Conservation (phyloP, 2,888 invertebrate species). For the Cephus nigrinus region DNA sequence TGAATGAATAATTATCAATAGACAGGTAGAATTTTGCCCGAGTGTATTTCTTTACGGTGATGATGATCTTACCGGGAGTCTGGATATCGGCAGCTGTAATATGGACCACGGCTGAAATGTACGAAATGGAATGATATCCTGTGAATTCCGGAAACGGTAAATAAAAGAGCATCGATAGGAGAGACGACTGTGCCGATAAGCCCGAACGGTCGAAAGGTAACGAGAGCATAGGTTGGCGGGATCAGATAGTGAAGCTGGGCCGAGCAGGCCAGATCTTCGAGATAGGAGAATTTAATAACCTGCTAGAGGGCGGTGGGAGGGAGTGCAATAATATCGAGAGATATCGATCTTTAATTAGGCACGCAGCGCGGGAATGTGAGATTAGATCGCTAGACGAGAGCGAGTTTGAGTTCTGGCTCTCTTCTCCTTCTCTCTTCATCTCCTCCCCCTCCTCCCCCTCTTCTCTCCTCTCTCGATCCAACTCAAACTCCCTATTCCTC, state of each 20-base stretch:
- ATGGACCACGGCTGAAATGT: not conserved
- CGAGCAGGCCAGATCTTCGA: constrained; percentile 59
- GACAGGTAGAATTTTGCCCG: constrained; percentile 24
- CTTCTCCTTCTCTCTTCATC: constrained; percentile 25
- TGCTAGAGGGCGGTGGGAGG: constrained; percentile 48
- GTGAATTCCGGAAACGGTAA: not conserved
- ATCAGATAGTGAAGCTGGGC: constrained; percentile 56
- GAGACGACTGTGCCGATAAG: not conserved
- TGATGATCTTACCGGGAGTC: not conserved
- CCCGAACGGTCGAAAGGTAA: constrained; percentile 42
- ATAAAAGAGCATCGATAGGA: not conserved
- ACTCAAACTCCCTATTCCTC: not conserved
- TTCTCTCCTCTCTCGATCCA: not conserved
- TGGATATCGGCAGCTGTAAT: not conserved
- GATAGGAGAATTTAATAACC: constrained; percentile 66
- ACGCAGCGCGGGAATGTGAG: constrained; percentile 63
- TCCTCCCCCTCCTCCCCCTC: constrained; percentile 17
- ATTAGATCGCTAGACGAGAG: constrained; percentile 62
- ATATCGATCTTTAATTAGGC: constrained; percentile 67
- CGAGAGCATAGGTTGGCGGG: constrained; percentile 55
- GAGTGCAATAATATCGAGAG: constrained; percentile 65
- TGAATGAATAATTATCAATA: constrained; percentile 60
- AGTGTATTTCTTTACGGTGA: not conserved
- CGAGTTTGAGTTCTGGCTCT: constrained; percentile 35
- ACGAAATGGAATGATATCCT: not conserved